phyloP scores from a whole-genome alignment of 2,113 vertebrate genomes.

The Casuarius casuarius region DNA sequence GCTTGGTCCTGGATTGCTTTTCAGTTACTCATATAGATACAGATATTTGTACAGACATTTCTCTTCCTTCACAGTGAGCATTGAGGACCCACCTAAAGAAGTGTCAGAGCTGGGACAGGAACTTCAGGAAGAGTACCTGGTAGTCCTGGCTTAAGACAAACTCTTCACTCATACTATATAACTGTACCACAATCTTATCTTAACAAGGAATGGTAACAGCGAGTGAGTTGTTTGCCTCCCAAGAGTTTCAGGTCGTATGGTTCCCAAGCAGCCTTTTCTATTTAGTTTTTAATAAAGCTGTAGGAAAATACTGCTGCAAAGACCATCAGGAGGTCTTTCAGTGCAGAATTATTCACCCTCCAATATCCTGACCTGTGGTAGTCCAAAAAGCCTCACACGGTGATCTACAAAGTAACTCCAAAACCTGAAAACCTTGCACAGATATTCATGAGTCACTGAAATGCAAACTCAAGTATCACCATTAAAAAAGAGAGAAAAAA shows the following conservation, averaged over 20 bases:
- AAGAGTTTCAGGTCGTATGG: neutral
- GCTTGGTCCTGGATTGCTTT: neutral
- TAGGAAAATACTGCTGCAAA: neutral
- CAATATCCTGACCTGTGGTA: neutral
- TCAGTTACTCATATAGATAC: neutral
- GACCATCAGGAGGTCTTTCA: neutral
- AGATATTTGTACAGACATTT: neutral
- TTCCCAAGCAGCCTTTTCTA: neutral
- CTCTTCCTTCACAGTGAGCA: neutral
- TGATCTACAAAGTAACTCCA: neutral
- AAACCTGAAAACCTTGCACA: neutral
- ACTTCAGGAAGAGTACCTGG: neutral
- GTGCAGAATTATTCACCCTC: neutral
- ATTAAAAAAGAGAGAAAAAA: neutral
- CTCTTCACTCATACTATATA: neutral
- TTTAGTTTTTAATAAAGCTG: neutral
- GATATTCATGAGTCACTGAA: neutral
- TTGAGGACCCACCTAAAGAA: neutral
- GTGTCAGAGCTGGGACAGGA: neutral
- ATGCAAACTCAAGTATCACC: neutral
- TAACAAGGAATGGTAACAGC: neutral
- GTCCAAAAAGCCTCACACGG: neutral
- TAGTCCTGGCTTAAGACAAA: neutral
- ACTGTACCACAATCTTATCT: neutral
- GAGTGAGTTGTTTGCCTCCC: neutral